These are phyloP conservation scores for Anadara kagoshimensis DNA, from an alignment of 1,140 invertebrate genomes.

Conservation along the genomic window DNA sequence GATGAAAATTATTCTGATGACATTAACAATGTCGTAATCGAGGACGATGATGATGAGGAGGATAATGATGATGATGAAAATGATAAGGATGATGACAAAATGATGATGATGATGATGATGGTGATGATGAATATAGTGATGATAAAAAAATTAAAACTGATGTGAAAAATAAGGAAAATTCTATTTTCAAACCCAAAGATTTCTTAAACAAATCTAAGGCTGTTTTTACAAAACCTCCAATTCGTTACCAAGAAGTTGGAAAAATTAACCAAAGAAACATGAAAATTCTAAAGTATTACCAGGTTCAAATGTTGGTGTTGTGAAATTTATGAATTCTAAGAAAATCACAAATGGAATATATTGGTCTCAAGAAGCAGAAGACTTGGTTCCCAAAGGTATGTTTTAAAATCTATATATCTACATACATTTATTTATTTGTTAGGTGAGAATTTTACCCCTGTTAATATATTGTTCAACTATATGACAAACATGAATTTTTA, in stretches of 20 bases:
- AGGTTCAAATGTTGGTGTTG: not conserved
- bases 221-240: conserved; percentile 9
- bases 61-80: conserved; percentile 14
- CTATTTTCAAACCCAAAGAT: conserved; percentile 15
- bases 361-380: conserved; percentile 10
- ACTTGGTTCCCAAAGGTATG: conserved; percentile 8
- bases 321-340: no score
- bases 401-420: not conserved
- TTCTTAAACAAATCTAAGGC: conserved; percentile 16
- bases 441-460: not conserved
- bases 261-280: not conserved
- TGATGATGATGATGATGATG: not conserved
- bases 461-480: not conserved
- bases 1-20: not conserved
- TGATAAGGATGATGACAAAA: not conserved
- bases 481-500: no score
- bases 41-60: conserved; percentile 4
- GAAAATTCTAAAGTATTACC: not conserved
- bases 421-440: no score
- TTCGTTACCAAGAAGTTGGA: conserved; percentile 11
- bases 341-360: conserved; percentile 8
- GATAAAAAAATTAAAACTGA: conserved; percentile 1
- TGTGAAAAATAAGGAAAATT: not conserved
- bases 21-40: not conserved
- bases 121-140: conserved; percentile 1